Evolutionary conservation across 2,888 invertebrate species (phyloP), one percentile per base, ranked within the genome.

Genomic region (Cotesia congregata): DNA sequence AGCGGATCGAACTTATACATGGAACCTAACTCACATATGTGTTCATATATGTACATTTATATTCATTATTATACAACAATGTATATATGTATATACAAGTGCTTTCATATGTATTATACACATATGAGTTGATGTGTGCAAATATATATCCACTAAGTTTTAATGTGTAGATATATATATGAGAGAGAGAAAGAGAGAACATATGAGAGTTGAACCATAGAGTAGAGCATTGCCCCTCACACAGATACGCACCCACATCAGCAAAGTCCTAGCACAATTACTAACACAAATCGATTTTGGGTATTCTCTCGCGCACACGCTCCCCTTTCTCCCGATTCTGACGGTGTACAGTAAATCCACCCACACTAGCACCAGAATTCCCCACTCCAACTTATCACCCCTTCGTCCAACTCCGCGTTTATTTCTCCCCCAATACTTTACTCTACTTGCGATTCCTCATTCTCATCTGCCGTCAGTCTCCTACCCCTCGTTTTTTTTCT

Each of bases 171-270:
- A 15, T 50, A 73, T 64, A 76, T 61, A 72, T 41, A 62, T 73
- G 15, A 75, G 50, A 70, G 17, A 71, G 50, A 72, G 65, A 67
- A 20, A 69, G 20, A 67, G 70, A 65, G 72, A 30, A 30, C 12
- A 50, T 50, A 50, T 59, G 41, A 38, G 41, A 67, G 50, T 65
- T 74, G 59, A 69, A 40, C 50, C n/a, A 39, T 70, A 60, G 69
- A 73, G 76, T 82, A 79, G 84, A 83, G 83, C 83, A 83, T 83
- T 84, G 84, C 83, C 82, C 83, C 83, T 82, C 76, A 67, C 67
- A 39, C 65, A 78, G 74, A 72, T 61, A 62, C 72, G 73, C 69
- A 65, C 73, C 30, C 73, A 61, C 77, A 50, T 62, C 64, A 20
- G 3, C 30, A 2, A 30, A 30, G 20, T 38, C 20, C 20, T 59